Base-by-base conservation (phyloP, 2,888 invertebrate species). In the Phrixothrix hirtus region DNA sequence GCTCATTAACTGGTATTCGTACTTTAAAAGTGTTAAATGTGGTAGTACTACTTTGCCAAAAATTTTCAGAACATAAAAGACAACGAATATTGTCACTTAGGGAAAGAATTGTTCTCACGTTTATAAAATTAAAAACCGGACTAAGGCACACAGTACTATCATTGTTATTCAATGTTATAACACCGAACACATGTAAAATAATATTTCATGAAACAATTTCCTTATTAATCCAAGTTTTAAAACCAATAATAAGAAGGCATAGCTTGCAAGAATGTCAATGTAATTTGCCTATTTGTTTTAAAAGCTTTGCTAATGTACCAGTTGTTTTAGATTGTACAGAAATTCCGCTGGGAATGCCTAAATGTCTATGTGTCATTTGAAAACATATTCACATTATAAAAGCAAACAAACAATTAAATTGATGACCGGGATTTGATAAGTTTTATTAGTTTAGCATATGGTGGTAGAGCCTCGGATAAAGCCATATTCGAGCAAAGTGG, bases 261-360 rank as follows among this genome's bases (percentile, higher is more conserved):
- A n/a, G 6, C 9, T 16, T 25, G 11, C 29, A 51, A 11, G 31
- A 46, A 31, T 32, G 27, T 32, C 17, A 14, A 31, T 9, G 3
- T 6, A 64, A 61, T 50, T 50, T 61, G 26, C 63, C 63, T 1
- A 39, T 35, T 21, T 61, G 62, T 50, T 67, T 65, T 42, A 7
- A 59, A 36, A 50, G 57, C 1, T 66, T 59, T 54, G 26, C 45
- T 12, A 55, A 55, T 36, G 53, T 57, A 7, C 52, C 55, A 10
- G 48, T 64, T 12, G 57, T 65, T 0, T 31, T 67, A 9, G 63
- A 66, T 48, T 65, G 64, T 37, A 62, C 59, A 0, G 66, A 66
- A 38, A 46, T 65, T 26, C 27, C 35, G 25, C 45, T 62, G 12
- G 55, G 62, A 39, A 50, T 41, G 14, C 58, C 63, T 4, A 58